Evolutionary conservation across 2,888 invertebrate species (phyloP).

Genomic region (Sepiola atlantica): DNA sequence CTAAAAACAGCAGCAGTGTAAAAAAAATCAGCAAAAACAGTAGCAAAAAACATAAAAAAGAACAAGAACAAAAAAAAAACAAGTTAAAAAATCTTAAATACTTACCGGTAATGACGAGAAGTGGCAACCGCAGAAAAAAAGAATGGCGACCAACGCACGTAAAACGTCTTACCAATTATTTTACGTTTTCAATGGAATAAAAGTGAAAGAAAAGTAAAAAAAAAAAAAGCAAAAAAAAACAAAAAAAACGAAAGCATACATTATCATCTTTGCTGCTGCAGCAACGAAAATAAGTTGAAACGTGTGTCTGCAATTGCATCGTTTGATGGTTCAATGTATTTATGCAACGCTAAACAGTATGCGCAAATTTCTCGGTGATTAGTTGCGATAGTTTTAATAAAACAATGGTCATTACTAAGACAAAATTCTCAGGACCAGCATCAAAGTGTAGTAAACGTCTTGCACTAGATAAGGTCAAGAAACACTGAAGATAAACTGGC

Average conservation of each 20-base stretch:
- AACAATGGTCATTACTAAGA: background rate
- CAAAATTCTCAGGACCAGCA: background rate
- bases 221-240: no score
- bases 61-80: background rate
- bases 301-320: background rate
- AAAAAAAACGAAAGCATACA: no score
- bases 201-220: no score
- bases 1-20: no score
- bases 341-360: background rate
- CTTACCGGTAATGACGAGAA: background rate
- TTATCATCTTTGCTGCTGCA: background rate
- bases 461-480: no score
- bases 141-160: background rate
- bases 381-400: background rate
- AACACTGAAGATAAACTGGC: no score
- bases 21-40: no score
- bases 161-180: background rate
- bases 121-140: background rate
- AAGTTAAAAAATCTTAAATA: background rate
- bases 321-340: background rate
- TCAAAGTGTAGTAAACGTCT: no score
- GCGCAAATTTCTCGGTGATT: background rate
- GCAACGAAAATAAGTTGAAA: background rate
- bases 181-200: background rate
- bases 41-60: no score